phyloP scores from a whole-genome alignment of 2,888 invertebrate genomes.

The Epistrophe eligans region DNA sequence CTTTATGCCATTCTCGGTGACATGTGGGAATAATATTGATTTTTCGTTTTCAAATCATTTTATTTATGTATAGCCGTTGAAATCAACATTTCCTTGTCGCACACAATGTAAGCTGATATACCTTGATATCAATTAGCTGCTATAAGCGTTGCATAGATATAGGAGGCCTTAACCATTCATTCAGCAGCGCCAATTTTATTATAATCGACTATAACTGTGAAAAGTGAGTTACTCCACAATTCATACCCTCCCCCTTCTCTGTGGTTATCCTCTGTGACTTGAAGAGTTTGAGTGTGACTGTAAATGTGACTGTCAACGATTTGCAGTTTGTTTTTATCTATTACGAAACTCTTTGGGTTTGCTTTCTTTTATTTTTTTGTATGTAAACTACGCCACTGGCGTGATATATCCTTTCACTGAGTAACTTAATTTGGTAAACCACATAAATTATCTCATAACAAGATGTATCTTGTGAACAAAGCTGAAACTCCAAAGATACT shows the following conservation, averaged over 20 bases:
- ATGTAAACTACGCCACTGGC: neutral
- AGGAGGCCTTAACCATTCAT: neutral
- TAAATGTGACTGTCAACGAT: slow-evolving; percentile 40
- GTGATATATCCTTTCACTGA: slow-evolving; percentile 64
- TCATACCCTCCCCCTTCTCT: too few species aligned
- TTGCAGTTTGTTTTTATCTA: slow-evolving; percentile 42
- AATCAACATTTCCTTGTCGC: slow-evolving; percentile 45
- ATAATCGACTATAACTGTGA: slow-evolving; percentile 5
- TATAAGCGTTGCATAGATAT: neutral
- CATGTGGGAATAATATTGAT: slow-evolving; percentile 8
- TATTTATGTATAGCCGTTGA: slow-evolving; percentile 24
- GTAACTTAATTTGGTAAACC: slow-evolving; percentile 49
- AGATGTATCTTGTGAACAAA: slow-evolving; percentile 49
- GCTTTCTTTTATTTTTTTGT: slow-evolving; percentile 40
- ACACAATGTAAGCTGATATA: slow-evolving; percentile 56
- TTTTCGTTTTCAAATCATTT: slow-evolving; percentile 22
- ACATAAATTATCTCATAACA: slow-evolving; percentile 65
- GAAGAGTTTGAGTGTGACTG: neutral
- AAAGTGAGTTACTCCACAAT: slow-evolving; percentile 32
- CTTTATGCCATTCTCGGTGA: neutral
- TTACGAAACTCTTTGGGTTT: slow-evolving; percentile 34
- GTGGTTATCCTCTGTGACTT: too few species aligned
- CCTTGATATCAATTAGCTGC: slow-evolving; percentile 64
- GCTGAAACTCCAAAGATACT: neutral
- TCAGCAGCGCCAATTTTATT: neutral